Evolutionary conservation across 2,888 invertebrate genomes (phyloP), one percentile per base, ranked within the genome.

Genomic region (Mylabris sibirica): DNA sequence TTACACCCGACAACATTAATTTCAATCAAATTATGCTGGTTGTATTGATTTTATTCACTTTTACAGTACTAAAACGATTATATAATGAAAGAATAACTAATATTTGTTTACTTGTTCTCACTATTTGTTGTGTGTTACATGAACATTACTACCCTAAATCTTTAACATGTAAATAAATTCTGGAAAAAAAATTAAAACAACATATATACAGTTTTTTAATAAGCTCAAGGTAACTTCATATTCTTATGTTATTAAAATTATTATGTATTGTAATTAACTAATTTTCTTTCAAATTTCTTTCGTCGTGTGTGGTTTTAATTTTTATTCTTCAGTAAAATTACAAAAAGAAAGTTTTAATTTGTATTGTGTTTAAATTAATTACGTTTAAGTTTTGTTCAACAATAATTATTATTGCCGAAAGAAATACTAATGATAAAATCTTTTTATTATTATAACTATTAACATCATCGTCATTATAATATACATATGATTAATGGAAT

Each of bases 381-480:
- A n/a, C 6, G 8, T 17, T 17, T 5, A 49, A 49, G 20, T 49
- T 9, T 20, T 1, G 6, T 20, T 44, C 38, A 38, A 38, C 14
- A 17, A 11, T 44, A 17, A 20, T 49, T 49, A 17, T 17, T 44
- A 20, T 49, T 49, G 49, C n/a, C 17, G 49, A 20, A 20, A 20
- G 49, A 11, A 49, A 49, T 49, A 9, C 20, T 20, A 49, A 49
- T 20, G 49, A 49, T 49, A 49, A 49, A 49, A 49, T 49, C 49
- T 20, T 20, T 20, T 49, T 2, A 17, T 0, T n/a, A n/a, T 44
- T 44, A 5, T 17, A 44, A 5, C 4, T 12, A 1, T 17, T 1
- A 17, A 3, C n/a, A 44, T 38, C n/a, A 49, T 20, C 9, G 6
- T 20, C 11, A 11, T 17, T 49, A 3, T 8, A 11, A 6, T 49